Evolutionary conservation across 2,888 invertebrate species (phyloP).

Genomic region (Diarsia mendica): DNA sequence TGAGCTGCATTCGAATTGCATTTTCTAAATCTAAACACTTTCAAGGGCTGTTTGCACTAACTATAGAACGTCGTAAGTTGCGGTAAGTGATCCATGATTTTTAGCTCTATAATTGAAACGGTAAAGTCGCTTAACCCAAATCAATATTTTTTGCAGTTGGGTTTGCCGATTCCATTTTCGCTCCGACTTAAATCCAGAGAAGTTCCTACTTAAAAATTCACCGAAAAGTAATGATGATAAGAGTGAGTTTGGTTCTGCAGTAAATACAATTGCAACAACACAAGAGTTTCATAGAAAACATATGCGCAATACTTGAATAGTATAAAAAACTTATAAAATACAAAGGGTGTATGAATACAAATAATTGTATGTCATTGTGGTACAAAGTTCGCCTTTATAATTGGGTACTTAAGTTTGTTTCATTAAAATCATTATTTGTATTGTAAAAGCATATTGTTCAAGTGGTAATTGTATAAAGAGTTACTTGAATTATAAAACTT

Average conservation of each 20-base stretch:
- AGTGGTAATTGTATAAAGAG: constrained; percentile 54
- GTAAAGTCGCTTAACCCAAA: constrained; percentile 1
- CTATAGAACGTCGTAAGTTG: constrained; percentile 11
- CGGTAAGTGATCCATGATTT: neutral
- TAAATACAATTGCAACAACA: constrained; percentile 44
- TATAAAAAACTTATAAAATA: constrained; percentile 73
- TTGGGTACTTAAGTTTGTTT: constrained; percentile 72
- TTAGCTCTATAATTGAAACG: accelerated
- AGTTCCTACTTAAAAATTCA: neutral
- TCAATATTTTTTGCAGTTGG: constrained; percentile 6
- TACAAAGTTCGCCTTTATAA: constrained; percentile 66
- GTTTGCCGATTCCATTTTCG: neutral
- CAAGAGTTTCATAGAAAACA: constrained; percentile 73
- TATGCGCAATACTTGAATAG: constrained; percentile 79
- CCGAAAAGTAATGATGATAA: accelerated
- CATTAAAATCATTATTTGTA: constrained; percentile 61
- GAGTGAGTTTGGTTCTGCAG: neutral
- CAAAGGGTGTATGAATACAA: constrained; percentile 61
- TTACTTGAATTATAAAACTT: constrained; percentile 49
- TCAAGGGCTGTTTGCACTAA: constrained; percentile 14
- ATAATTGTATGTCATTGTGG: constrained; percentile 80
- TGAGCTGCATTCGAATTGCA: neutral
- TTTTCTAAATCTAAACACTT: constrained; percentile 35
- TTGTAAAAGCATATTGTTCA: constrained; percentile 60
- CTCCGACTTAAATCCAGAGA: neutral